Evolutionary conservation across 2,888 invertebrate genomes (phyloP).

Genomic region (Euzophera pinguis): DNA sequence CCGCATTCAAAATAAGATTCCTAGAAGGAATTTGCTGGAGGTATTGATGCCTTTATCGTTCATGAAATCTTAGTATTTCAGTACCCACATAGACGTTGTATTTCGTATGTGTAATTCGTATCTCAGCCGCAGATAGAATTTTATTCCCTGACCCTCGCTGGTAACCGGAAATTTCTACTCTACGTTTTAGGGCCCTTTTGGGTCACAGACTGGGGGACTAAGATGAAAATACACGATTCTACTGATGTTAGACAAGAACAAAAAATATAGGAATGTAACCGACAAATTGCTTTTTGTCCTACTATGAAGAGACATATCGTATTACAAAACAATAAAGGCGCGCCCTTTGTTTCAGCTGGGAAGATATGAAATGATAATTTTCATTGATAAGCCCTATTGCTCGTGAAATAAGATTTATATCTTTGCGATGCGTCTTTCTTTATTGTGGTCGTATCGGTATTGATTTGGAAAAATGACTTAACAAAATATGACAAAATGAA

Average conservation of each 20-base stretch:
- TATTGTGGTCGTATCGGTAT: too few species aligned
- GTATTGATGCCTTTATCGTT: too few species aligned
- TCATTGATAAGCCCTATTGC: slow-evolving; percentile 10
- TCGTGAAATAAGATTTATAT: not conserved
- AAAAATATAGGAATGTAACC: slow-evolving; percentile 1
- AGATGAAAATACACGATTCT: not conserved
- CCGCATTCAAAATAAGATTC: too few species aligned
- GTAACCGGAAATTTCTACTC: not conserved
- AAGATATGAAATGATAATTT: slow-evolving; percentile 17
- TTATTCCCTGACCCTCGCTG: not conserved
- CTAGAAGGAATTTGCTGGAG: too few species aligned
- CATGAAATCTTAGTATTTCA: too few species aligned
- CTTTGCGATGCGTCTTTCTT: too few species aligned
- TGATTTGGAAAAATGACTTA: too few species aligned
- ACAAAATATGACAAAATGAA: too few species aligned
- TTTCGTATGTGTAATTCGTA: not conserved
- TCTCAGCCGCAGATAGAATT: not conserved
- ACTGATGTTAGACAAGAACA: not conserved
- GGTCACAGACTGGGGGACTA: not conserved
- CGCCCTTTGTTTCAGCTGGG: slow-evolving; percentile 16
- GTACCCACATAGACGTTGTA: not conserved
- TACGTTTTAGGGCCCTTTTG: slow-evolving; percentile 8
- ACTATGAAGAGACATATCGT: slow-evolving; percentile 19
- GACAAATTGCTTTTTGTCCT: slow-evolving; percentile 19
- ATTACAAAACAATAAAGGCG: slow-evolving; percentile 21